Evolutionary conservation across 1,140 invertebrate genomes (phyloP), one percentile per base, ranked within the genome.

Genomic region (Zaprionus inermis): DNA sequence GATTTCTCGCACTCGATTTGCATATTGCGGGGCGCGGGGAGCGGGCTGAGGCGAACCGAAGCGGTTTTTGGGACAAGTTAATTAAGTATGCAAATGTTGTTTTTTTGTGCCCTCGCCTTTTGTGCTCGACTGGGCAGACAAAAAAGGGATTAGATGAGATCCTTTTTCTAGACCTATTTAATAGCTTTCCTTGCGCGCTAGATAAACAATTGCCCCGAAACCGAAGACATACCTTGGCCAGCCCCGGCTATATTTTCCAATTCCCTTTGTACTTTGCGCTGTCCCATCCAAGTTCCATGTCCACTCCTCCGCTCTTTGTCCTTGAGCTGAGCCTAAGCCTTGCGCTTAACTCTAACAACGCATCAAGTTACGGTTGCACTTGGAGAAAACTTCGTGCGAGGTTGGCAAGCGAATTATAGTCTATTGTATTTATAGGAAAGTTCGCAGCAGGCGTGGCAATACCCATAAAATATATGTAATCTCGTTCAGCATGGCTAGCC

Each of bases 21-120:
- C 44, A 49, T 49, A 49, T 9, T 11, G n/a, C n/a, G n/a, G n/a
- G n/a, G n/a, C n/a, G n/a, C n/a, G n/a, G 41, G 10, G 41, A 9
- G 41, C 3, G 16, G 10, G 16, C n/a, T n/a, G n/a, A 20, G 16
- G 1, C 41, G 20, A 52, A 24, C 44, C 36, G 67, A 78, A 82
- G 66, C 38, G 38, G n/a, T 44, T 76, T 77, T 61, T 59, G 71
- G 38, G 44, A 63, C 77, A 80, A 89, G 84, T 84, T 83, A 89
- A 88, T 88, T 89, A 88, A 84, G 84, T 80, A 88, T 88, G 83
- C 84, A 88, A 88, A 88, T 88, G 83, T 72, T 55, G 72, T 79
- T 61, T 55, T 74, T 79, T 61, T 67, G 67, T 52, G 38, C n/a
- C 5, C 36, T 38, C 36, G 36, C 5, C 6, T 7, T 28, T 28